Evolutionary conservation across 2,797 vertebrate genomes (phyloP).

Genomic region (Cyclopterus lumpus): DNA sequence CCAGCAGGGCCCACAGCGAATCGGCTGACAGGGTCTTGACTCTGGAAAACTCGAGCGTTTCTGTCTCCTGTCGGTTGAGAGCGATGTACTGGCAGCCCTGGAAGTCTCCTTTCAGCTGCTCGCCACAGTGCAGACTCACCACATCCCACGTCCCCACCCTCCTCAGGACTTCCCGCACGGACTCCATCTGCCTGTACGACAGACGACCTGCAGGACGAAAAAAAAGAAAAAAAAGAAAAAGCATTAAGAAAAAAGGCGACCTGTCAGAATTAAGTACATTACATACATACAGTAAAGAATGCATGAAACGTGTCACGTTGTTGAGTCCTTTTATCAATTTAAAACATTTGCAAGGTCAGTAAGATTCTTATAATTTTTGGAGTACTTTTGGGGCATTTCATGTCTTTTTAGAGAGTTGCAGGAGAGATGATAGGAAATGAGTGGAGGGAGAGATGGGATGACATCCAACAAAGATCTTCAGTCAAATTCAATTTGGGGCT

Average conservation of each 20-base stretch:
- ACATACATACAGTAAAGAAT: too few species aligned
- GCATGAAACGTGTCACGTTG: not conserved
- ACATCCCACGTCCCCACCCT: conserved; percentile 84
- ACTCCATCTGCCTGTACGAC: conserved; percentile 82
- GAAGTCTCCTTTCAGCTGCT: conserved; percentile 83
- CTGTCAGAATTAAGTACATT: not conserved
- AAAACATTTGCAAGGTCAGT: not conserved
- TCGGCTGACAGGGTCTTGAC: conserved; percentile 67
- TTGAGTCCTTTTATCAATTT: not conserved
- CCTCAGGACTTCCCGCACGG: conserved; percentile 68
- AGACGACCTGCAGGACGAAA: conserved; percentile 76
- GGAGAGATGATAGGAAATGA: not conserved
- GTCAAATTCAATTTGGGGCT: not conserved
- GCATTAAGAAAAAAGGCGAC: not conserved
- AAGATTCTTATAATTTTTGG: not conserved
- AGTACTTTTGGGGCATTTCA: not conserved
- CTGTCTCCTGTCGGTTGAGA: conserved; percentile 79
- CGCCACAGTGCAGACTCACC: conserved; percentile 73
- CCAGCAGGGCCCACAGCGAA: conserved; percentile 82
- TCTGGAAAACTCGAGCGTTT: conserved; percentile 79
- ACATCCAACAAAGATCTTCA: not conserved
- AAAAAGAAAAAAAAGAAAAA: not conserved
- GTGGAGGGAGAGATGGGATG: not conserved
- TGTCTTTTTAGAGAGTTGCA: not conserved
- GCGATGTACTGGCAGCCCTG: conserved; percentile 81